phyloP scores from a whole-genome alignment of 2,113 vertebrate genomes.

The Mus spicilegus region DNA sequence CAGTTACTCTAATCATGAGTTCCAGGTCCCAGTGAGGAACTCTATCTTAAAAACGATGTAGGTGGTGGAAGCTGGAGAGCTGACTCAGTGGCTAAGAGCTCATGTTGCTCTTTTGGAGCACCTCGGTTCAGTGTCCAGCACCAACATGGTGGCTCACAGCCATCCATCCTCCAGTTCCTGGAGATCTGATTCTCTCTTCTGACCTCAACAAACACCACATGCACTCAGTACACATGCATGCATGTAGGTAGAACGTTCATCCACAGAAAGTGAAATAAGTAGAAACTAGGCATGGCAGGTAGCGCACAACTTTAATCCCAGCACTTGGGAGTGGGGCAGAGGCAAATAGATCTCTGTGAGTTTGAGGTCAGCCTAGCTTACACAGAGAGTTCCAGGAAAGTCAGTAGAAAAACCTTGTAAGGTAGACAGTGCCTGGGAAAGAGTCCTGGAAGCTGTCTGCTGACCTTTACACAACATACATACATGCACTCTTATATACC shows the following conservation, averaged over 20 bases:
- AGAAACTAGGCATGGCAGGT: background rate
- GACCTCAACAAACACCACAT: background rate
- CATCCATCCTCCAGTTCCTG: background rate
- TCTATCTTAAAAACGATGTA: background rate
- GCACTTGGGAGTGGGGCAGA: background rate
- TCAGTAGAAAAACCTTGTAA: background rate
- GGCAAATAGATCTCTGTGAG: background rate
- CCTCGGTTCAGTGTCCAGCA: background rate
- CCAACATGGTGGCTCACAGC: background rate
- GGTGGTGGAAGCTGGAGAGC: background rate
- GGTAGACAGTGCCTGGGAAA: background rate
- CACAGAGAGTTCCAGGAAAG: background rate
- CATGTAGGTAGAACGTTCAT: background rate
- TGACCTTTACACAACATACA: background rate
- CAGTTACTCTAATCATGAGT: background rate
- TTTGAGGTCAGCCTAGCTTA: background rate
- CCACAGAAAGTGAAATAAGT: background rate
- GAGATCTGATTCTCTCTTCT: background rate
- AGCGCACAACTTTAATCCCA: background rate
- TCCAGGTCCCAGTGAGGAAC: background rate
- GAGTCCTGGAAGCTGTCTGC: background rate
- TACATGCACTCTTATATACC: background rate
- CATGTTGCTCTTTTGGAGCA: background rate
- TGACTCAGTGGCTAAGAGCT: background rate
- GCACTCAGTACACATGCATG: background rate